Conservation (phyloP, 2,888 invertebrate species). For the Hemithea aestivaria region DNA sequence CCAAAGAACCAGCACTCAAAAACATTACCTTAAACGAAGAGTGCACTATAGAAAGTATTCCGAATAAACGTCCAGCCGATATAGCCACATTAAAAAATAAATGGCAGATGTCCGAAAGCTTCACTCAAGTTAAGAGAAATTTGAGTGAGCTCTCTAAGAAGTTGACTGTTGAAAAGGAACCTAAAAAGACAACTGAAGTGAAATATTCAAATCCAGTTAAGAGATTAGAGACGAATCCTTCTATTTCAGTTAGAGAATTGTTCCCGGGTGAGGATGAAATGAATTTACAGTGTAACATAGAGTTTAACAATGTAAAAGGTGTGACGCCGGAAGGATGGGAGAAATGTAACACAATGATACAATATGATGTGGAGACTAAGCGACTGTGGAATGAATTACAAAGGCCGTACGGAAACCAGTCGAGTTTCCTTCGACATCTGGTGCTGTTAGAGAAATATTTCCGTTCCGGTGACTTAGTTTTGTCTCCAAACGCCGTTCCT, state of each 20-base stretch:
- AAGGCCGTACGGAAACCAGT: slow-evolving; percentile 92
- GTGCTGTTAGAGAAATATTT: slow-evolving; percentile 91
- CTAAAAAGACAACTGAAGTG: slow-evolving; percentile 58
- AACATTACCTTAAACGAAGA: slow-evolving; percentile 78
- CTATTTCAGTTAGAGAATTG: slow-evolving; percentile 88
- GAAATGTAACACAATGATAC: slow-evolving; percentile 86
- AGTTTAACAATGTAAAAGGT: slow-evolving; percentile 84
- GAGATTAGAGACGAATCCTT: slow-evolving; percentile 86
- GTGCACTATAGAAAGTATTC: slow-evolving; percentile 78
- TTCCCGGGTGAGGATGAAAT: slow-evolving; percentile 92
- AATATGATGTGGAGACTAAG: slow-evolving; percentile 90
- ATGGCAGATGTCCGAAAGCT: slow-evolving; percentile 75
- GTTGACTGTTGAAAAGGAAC: slow-evolving; percentile 54
- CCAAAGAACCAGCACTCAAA: slow-evolving; percentile 47
- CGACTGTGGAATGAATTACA: slow-evolving; percentile 89
- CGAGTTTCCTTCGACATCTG: slow-evolving; percentile 89
- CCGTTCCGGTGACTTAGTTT: slow-evolving; percentile 86
- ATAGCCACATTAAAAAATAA: slow-evolving; percentile 73
- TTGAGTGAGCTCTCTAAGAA: slow-evolving; percentile 71
- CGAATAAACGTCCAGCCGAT: slow-evolving; percentile 67
- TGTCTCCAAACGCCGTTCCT: slow-evolving; percentile 85
- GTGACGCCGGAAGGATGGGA: slow-evolving; percentile 92
- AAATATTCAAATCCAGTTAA: slow-evolving; percentile 81
- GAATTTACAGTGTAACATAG: slow-evolving; percentile 86
- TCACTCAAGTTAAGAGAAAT: slow-evolving; percentile 72